phyloP scores from a whole-genome alignment of 2,113 vertebrate genomes.

The Stictonetta naevosa region DNA sequence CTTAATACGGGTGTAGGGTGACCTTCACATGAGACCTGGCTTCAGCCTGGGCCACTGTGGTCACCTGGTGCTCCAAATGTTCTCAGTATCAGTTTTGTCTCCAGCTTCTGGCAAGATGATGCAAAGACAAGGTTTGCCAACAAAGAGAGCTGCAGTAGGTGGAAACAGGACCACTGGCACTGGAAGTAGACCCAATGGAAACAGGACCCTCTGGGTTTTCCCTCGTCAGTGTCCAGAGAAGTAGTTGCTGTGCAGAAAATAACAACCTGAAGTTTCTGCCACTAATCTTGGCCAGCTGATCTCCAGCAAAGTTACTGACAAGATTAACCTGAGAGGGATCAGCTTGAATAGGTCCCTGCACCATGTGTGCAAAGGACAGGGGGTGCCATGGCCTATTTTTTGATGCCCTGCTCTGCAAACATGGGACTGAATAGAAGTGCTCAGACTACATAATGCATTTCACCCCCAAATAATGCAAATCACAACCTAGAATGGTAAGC shows the following conservation, averaged over 20 bases:
- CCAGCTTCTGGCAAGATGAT: not conserved
- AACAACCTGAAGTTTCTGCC: not conserved
- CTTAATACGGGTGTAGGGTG: rapidly evolving
- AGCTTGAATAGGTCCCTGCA: not conserved
- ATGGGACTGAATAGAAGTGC: too few species aligned
- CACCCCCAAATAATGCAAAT: not conserved
- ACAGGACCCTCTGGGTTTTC: not conserved
- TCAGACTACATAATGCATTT: not conserved
- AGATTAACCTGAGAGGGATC: too few species aligned
- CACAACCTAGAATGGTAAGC: rapidly evolving
- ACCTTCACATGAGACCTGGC: rapidly evolving
- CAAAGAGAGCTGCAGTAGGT: not conserved
- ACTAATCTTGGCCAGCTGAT: not conserved
- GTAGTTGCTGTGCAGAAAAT: not conserved
- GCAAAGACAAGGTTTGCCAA: not conserved
- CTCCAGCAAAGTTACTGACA: not conserved
- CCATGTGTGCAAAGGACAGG: not conserved
- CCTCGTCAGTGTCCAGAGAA: not conserved
- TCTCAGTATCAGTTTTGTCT: not conserved
- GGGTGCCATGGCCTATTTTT: not conserved
- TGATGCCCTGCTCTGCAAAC: not conserved
- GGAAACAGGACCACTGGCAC: not conserved
- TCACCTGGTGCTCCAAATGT: rapidly evolving
- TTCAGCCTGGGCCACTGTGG: rapidly evolving
- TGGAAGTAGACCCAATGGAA: not conserved